These are phyloP conservation scores for Rhopalosiphum nymphaeae DNA, from an alignment of 2,888 invertebrate species.

Conservation along the genomic window DNA sequence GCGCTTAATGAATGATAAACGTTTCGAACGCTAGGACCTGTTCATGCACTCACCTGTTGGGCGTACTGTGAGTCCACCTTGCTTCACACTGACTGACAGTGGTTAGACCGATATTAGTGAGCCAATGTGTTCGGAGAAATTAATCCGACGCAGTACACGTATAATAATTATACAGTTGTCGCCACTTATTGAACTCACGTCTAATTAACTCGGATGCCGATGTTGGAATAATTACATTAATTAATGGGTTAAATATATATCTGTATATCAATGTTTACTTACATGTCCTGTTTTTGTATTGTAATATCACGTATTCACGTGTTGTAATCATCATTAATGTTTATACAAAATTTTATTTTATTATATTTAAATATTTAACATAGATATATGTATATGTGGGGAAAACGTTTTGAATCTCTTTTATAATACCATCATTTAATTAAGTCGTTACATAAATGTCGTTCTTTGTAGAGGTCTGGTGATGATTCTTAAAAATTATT, in stretches of 20 bases:
- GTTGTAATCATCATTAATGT: neutral
- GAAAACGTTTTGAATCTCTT: too few relatives aligned
- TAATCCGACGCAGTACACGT: neutral
- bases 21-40: neutral
- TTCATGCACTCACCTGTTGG: conserved; percentile 26
- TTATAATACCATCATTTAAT: too few relatives aligned
- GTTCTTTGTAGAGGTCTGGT: too few relatives aligned
- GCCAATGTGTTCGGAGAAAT: neutral
- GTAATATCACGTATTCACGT: neutral
- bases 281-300: neutral
- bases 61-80: neutral
- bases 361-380: too few relatives aligned
- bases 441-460: too few relatives aligned
- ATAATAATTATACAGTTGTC: neutral
- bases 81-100: neutral
- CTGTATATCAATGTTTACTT: neutral
- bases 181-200: too few relatives aligned
- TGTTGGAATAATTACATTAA: too few relatives aligned
- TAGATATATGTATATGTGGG: too few relatives aligned
- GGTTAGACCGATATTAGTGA: neutral
- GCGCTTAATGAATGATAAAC: conserved; percentile 10
- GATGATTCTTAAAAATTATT: too few relatives aligned
- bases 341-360: neutral
- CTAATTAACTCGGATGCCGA: too few relatives aligned
- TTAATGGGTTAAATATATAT: neutral